Percentiles rank a stretch among this genome's conserved stretches.
These are phyloP conservation scores for Hypsibius dujardini DNA, from an alignment of 1,140 invertebrate species.

Conservation along the genomic window DNA sequence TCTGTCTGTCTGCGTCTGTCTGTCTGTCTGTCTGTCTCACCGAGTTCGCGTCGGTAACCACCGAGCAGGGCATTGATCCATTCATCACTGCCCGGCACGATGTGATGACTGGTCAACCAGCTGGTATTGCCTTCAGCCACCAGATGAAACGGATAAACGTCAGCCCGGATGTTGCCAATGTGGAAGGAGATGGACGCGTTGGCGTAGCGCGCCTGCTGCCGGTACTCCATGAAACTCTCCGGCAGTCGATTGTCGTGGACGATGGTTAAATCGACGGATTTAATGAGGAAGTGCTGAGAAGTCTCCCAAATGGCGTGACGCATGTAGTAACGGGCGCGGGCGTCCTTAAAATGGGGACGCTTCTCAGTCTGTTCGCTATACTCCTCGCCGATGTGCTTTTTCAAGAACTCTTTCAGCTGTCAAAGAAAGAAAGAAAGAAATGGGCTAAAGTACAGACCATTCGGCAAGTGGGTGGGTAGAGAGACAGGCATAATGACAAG, in stretches of 20 bases:
- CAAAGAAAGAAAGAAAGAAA: neutral
- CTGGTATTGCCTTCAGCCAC: neutral
- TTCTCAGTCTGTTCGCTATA: conserved; percentile 8
- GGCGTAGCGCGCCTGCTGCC: conserved; percentile 12
- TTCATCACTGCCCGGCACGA: neutral
- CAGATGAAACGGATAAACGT: conserved; percentile 5
- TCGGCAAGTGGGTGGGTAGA: too few species aligned
- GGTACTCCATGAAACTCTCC: neutral
- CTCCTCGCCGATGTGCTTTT: conserved; percentile 15
- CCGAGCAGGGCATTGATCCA: neutral
- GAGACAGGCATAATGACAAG: neutral
- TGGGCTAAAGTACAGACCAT: too few species aligned
- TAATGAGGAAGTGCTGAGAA: conserved; percentile 4
- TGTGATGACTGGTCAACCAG: conserved; percentile 1
- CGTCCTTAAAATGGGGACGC: conserved; percentile 10
- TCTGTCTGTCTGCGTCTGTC: too few species aligned
- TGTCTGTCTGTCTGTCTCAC: neutral
- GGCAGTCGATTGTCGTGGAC: conserved; percentile 12
- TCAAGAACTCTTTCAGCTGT: conserved; percentile 1
- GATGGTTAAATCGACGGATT: neutral
- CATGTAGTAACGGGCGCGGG: conserved; percentile 5
- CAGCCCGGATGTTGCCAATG: neutral
- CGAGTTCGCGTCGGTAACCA: conserved; percentile 11
- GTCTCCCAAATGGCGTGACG: conserved; percentile 14
- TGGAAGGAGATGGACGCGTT: conserved; percentile 4